Evolutionary conservation across 2,888 invertebrate genomes (phyloP), one percentile per base, ranked within the genome.

Genomic region (Pristionchus exspectatus): DNA sequence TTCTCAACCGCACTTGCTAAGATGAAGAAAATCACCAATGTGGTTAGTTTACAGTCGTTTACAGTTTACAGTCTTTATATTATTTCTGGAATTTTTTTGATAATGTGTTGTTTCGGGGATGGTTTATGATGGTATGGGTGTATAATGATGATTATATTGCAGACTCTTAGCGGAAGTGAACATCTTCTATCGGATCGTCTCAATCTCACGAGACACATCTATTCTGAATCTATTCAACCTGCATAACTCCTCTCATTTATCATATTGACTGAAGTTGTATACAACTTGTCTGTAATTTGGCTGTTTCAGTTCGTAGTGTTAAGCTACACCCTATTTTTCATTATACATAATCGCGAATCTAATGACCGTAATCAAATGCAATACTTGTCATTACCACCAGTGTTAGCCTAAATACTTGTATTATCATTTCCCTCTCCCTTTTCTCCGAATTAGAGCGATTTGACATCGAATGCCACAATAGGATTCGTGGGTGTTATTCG

Each of bases 1-100:
- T 88, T 88, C 77, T 33, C 88, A 21, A 24, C 88, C 1, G 88
- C 88, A 18, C 81, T 88, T 18, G 44, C 59, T 24, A 74, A 88
- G 33, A 50, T 88, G 74, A n/a, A 27, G 44, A 66, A 24, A 9
- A 74, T 74, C 9, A 38, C 21, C 38, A 74, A 38, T 21, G 74
- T 74, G 38, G 74, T 74, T 9, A 74, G 74, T 74, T 24, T 50
- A 12, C 72, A 27, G 18, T 18, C 56, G 14, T 10, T 54, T 54
- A 54, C 54, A n/a, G n/a, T n/a, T n/a, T n/a, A n/a, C n/a, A n/a
- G n/a, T n/a, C n/a, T n/a, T n/a, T n/a, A n/a, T n/a, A n/a, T n/a
- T 38, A 38, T 3, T 38, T 3, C 3, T 38, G 38, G 38, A 38
- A 3, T 38, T 38, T 38, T 5, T 38, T 38, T 5, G 38, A 3